Evolutionary conservation across 2,113 vertebrate species (phyloP).

Genomic region (Podiceps cristatus): DNA sequence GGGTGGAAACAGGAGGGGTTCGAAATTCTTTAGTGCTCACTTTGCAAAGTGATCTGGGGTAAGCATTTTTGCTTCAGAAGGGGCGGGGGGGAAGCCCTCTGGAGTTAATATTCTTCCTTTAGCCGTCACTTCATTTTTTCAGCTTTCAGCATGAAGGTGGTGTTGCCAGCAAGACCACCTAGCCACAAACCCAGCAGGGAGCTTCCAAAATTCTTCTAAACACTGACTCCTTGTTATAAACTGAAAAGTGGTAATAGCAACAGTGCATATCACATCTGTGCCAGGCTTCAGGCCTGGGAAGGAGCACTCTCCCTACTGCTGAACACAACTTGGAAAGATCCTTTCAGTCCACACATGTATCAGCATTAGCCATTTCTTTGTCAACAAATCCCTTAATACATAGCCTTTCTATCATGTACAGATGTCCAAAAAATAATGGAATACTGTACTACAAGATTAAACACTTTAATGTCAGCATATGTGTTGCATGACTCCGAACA

Average conservation of each 20-base stretch:
- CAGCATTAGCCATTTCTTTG: constrained; percentile 73
- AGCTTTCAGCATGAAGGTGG: constrained; percentile 61
- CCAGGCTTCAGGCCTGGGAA: constrained; percentile 50
- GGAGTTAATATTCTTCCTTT: constrained; percentile 52
- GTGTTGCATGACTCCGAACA: constrained; percentile 68
- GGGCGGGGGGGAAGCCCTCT: neutral
- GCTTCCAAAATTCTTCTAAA: constrained; percentile 60
- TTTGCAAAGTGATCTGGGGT: neutral
- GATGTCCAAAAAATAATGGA: constrained; percentile 71
- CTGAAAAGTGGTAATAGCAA: constrained; percentile 63
- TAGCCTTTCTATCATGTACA: constrained; percentile 72
- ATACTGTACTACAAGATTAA: constrained; percentile 75
- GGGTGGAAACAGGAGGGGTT: neutral
- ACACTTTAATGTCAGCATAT: constrained; percentile 76
- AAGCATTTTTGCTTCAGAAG: neutral
- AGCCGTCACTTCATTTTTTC: constrained; percentile 53
- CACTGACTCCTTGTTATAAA: constrained; percentile 70
- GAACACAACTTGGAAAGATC: constrained; percentile 55
- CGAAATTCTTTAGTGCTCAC: neutral
- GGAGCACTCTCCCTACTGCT: constrained; percentile 42
- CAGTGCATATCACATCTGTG: constrained; percentile 67
- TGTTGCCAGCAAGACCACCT: constrained; percentile 58
- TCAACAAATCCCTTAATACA: constrained; percentile 74
- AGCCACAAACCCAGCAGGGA: constrained; percentile 47
- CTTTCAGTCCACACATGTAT: constrained; percentile 73